Percentiles rank a stretch among this genome's conserved stretches.
These are phyloP conservation scores for Patella pellucida DNA, from an alignment of 2,888 invertebrate species.

Conservation along the genomic window DNA sequence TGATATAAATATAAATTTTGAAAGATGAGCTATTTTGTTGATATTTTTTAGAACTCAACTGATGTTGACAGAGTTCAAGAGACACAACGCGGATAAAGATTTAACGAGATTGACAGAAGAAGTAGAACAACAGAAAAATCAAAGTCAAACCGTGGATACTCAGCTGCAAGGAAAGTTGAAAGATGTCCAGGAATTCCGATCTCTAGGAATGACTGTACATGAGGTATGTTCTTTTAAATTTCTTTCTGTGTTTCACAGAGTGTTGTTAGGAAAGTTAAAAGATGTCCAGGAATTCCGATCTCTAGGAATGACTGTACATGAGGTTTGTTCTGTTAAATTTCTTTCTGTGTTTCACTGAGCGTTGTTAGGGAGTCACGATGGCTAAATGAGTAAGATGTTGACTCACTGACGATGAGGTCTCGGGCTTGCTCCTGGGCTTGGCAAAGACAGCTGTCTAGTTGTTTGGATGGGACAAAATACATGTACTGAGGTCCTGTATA, in stretches of 20 bases:
- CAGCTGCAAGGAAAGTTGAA: conserved; percentile 47
- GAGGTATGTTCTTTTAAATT: conserved; percentile 53
- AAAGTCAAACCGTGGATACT: conserved; percentile 46
- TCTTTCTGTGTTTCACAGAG: too few species aligned
- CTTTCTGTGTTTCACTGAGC: too few species aligned
- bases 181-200: conserved; percentile 50
- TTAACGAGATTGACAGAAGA: conserved; percentile 58
- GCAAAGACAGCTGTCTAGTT: too few species aligned
- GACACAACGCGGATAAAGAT: conserved; percentile 63
- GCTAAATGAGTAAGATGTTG: too few species aligned
- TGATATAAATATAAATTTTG: too few species aligned
- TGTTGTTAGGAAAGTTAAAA: conserved; percentile 42
- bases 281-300: conserved; percentile 51
- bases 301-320: conserved; percentile 52
- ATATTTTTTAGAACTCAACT: conserved; percentile 56
- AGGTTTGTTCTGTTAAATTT: conserved; percentile 38
- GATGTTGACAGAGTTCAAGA: conserved; percentile 66
- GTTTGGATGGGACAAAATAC: too few species aligned
- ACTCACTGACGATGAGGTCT: too few species aligned
- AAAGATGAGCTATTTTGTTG: too few species aligned
- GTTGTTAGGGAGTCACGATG: too few species aligned
- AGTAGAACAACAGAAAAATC: conserved; percentile 47
- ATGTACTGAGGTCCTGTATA: too few species aligned
- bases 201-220: conserved; percentile 50
- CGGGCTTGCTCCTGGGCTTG: too few species aligned